Evolutionary conservation across 2,797 vertebrate species (phyloP), one percentile per base, ranked within the genome.

Genomic region (Phataginus tetradactyla): DNA sequence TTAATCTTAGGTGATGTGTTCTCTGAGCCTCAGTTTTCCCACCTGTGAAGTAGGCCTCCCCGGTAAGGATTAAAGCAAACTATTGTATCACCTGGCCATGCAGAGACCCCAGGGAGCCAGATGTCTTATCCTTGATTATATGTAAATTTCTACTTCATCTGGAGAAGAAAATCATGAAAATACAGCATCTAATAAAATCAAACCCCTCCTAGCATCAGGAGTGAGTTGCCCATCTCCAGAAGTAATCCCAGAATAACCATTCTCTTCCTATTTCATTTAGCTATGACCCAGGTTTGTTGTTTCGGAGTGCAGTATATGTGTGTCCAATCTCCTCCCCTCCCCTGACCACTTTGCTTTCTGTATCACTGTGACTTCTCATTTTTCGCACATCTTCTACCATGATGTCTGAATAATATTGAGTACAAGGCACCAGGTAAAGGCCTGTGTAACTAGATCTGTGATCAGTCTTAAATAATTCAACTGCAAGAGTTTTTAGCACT

Each of bases 401-500:
- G 88, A 69, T 86, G 37, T 8, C 61, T 72, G 49, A 72, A 53
- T 69, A 51, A 5, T 80, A 32, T 29, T 92, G 86, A 93, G 39
- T 55, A 39, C 53, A 29, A 71, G 53, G 79, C 20, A 7, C 45
- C 49, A 74, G 88, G 39, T 88, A 92, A 95, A 88, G 92, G 20
- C 14, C 90, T 72, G 42, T 57, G 97, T 98, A 98, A 98, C 90
- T 17, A 57, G 98, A 98, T 86, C 98, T 2, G 51, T 39, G 68
- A 94, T 92, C 97, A n/a, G 34, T 86, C 39, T 90, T 98, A 92
- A 98, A 98, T 99, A 98, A 98, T 99, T 98, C 92, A 98, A 2
- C 32, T 13, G 57, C 55, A 9, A 37, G 86, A 80, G 83, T 15
- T 87, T 96, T 95, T 93, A 98, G 97, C 85, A 17, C 97, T 97